These are phyloP conservation scores for Cynopterus brachyotis DNA, from an alignment of 2,113 vertebrate genomes.

Conservation along the genomic window DNA sequence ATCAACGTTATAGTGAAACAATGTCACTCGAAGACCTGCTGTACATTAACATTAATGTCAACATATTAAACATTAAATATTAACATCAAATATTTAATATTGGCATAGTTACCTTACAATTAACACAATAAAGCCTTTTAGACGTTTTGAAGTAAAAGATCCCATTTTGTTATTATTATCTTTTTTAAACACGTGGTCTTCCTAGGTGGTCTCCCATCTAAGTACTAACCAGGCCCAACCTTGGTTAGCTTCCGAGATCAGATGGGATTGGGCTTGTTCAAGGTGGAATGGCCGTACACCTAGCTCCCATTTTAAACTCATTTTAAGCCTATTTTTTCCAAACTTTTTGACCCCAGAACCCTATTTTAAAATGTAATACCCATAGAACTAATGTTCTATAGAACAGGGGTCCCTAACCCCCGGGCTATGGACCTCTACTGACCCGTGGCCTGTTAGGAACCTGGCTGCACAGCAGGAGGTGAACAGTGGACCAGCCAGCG, in stretches of 20 bases:
- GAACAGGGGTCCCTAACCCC: background rate
- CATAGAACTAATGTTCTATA: background rate
- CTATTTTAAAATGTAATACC: background rate
- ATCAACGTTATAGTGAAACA: background rate
- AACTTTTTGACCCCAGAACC: background rate
- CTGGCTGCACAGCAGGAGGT: too few species aligned
- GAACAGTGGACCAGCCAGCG: too few species aligned
- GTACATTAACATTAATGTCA: background rate
- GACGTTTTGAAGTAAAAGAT: background rate
- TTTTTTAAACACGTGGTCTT: too few species aligned
- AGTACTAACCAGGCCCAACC: too few species aligned
- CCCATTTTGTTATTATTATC: background rate
- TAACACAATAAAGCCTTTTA: background rate
- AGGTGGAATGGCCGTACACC: too few species aligned
- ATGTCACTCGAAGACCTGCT: background rate
- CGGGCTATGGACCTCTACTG: too few species aligned
- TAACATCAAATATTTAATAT: background rate
- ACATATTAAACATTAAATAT: background rate
- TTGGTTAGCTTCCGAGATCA: too few species aligned
- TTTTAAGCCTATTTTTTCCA: background rate
- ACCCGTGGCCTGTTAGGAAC: too few species aligned
- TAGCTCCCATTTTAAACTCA: background rate
- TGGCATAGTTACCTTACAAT: background rate
- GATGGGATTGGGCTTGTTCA: too few species aligned
- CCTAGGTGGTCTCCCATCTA: too few species aligned